A percentile compares a stretch with the other conserved stretches of the same genome.
Conservation (phyloP, 1,140 invertebrate species). For the Hirudo medicinalis region DNA sequence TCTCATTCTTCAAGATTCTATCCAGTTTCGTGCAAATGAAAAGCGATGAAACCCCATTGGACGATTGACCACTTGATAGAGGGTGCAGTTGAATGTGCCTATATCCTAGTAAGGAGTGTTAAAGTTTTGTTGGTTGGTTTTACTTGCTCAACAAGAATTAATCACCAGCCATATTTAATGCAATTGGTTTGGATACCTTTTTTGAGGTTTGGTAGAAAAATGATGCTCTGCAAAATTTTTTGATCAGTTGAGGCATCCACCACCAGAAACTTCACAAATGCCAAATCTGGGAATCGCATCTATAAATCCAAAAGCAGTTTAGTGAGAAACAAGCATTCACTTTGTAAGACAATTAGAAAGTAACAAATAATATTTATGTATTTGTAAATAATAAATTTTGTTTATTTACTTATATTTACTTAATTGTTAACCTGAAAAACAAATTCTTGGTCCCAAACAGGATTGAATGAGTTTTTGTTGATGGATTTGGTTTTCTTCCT, state of each 20-base stretch:
- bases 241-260: conserved; percentile 1
- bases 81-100: background rate
- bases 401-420: background rate
- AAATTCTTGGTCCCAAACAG: conserved; percentile 85
- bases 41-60: background rate
- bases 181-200: background rate
- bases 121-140: background rate
- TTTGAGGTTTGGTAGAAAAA: background rate
- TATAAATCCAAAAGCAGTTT: background rate
- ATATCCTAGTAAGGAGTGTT: background rate
- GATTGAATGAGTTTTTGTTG: conserved; percentile 73
- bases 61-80: background rate
- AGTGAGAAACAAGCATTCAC: background rate
- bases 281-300: conserved; percentile 5
- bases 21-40: conserved; percentile 11
- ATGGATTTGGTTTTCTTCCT: conserved; percentile 76
- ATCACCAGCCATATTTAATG: background rate
- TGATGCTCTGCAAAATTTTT: background rate
- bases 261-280: background rate
- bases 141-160: background rate
- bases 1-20: conserved; percentile 9
- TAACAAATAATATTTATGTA: too few relatives aligned
- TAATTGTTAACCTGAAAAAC: conserved; percentile 53
- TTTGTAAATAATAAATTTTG: too few relatives aligned
- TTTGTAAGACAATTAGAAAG: background rate